Base-by-base conservation (phyloP, 1,140 invertebrate genomes). In the Saccostrea glomerata region DNA sequence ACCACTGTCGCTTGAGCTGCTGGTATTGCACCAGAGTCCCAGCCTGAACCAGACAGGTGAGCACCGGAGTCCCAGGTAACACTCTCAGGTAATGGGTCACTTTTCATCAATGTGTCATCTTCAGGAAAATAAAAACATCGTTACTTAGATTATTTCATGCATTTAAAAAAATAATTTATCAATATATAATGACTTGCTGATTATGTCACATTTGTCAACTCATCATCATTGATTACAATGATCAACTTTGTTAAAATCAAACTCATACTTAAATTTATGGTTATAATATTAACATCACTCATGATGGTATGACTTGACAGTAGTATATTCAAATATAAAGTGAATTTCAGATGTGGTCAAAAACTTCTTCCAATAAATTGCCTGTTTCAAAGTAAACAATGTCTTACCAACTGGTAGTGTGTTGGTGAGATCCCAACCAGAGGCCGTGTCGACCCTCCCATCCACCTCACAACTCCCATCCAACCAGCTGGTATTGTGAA, bases 341-440 rank as follows among this genome's bases (percentile, higher is more conserved):
- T 47, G 47, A 47, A 47, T 47, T 47, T 47, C 9, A 7, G 47
- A 47, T 47, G 47, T 47, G 47, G 0, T 47, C 47, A 7, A 47
- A 9, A 5, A 1, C 5, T 47, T 47, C 47, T 47, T 1, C 47
- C 47, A 47, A 47, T 47, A 1, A 47, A 47, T 47, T 47, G 6
- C 47, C 47, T 3, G 1, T 47, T 47, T 47, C 47, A 2, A 6
- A 47, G 47, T 47, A 6, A 47, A 47, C 9, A 47, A 7, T 47
- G 23, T 36, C 70, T 84, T 84, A 84, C 82, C 40, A 15, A 55
- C 20, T 84, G 36, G 40, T 2, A 84, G 54, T 30, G 82, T 55
- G 12, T 84, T 17, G 17, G 82, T n/a, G 40, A 84, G 40, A 84
- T 84, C 54, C 82, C 82, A 84, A 23, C 82, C 82, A 54, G 82